Percentiles rank a stretch among this genome's conserved stretches.
These are phyloP conservation scores for Opisthocomus hoazin DNA, from an alignment of 2,113 vertebrate species.

Conservation along the genomic window DNA sequence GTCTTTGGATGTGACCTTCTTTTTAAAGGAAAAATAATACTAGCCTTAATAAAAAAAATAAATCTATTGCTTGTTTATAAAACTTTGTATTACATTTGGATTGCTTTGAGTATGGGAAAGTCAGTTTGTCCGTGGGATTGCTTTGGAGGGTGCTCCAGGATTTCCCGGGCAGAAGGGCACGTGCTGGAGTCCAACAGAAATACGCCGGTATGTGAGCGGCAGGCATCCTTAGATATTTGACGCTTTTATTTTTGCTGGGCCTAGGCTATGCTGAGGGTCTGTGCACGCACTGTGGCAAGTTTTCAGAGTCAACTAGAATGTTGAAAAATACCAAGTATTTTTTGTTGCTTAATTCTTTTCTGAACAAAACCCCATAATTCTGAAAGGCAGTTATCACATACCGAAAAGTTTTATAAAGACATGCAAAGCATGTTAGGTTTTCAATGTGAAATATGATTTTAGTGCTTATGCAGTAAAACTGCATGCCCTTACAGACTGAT, in stretches of 20 bases:
- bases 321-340: neutral
- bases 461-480: neutral
- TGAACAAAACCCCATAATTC: neutral
- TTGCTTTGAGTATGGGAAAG: neutral
- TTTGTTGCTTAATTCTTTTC: neutral
- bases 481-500: neutral
- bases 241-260: neutral
- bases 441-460: neutral
- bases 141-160: neutral
- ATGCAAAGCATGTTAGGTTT: neutral
- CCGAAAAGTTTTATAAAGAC: rapidly evolving
- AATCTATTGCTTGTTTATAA: neutral
- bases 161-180: neutral
- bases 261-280: rapidly evolving
- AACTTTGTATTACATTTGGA: neutral
- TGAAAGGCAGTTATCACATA: neutral
- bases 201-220: neutral
- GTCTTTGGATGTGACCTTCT: neutral
- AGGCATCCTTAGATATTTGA: neutral
- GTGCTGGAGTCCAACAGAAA: neutral
- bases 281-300: neutral
- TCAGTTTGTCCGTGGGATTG: neutral
- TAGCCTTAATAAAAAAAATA: neutral
- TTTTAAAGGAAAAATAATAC: neutral
- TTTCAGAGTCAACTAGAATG: neutral